A percentile compares a stretch with the other conserved stretches of the same genome.
Evolutionary conservation across 2,888 invertebrate genomes (phyloP).

Genomic region (Lasioglossum leucozonium): DNA sequence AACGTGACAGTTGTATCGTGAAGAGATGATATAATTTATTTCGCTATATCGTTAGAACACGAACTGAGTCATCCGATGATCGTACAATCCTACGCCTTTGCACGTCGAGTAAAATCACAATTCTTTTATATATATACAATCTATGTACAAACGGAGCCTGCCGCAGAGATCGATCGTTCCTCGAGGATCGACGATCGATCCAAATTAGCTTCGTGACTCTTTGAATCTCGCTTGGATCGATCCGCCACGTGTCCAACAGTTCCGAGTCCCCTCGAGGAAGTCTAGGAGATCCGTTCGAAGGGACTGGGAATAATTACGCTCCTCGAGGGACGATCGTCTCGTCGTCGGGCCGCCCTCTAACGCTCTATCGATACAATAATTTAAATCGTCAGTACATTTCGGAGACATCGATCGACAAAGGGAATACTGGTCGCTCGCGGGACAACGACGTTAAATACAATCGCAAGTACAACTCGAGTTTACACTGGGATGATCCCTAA

Average conservation of each 20-base stretch:
- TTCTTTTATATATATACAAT: constrained; percentile 81
- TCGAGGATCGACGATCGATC: constrained; percentile 28
- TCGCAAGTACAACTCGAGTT: constrained; percentile 75
- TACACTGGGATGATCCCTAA: constrained; percentile 78
- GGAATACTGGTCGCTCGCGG: constrained; percentile 81
- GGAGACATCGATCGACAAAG: constrained; percentile 80
- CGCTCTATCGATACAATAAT: constrained; percentile 78
- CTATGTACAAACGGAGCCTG: constrained; percentile 63
- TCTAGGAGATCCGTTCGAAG: not conserved
- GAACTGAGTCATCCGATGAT: constrained; percentile 79
- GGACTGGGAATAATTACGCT: not conserved
- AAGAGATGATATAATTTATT: constrained; percentile 82
- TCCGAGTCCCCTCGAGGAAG: constrained; percentile 4
- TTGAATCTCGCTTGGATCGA: constrained; percentile 22
- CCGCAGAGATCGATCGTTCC: constrained; percentile 18
- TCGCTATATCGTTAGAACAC: constrained; percentile 83
- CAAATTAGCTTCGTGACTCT: not conserved
- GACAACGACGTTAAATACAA: constrained; percentile 78
- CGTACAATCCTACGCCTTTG: constrained; percentile 77
- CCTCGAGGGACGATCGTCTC: constrained; percentile 43
- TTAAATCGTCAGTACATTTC: constrained; percentile 81
- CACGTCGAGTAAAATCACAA: constrained; percentile 81
- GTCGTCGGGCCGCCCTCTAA: constrained; percentile 35
- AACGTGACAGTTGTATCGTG: constrained; percentile 46
- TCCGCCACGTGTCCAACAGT: not conserved